A percentile compares a stretch with the other conserved stretches of the same genome.
phyloP scores from a whole-genome alignment of 2,113 vertebrate species.

The Callithrix jacchus region DNA sequence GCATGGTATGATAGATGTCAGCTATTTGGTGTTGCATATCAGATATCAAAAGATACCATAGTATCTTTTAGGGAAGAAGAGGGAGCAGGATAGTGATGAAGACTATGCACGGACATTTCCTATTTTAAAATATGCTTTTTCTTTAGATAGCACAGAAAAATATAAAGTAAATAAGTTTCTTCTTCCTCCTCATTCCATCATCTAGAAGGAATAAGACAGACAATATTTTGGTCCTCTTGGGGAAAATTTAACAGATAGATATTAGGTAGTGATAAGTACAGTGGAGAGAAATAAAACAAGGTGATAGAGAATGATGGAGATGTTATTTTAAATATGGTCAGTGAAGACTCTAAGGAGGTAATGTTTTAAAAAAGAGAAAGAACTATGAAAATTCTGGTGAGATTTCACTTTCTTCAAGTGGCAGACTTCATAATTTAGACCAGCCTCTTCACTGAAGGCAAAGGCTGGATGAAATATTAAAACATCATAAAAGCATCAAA shows the following conservation, averaged over 20 bases:
- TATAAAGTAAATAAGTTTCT: background rate
- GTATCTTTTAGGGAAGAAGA: background rate
- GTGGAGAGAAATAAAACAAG: background rate
- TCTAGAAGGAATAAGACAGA: background rate
- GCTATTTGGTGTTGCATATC: background rate
- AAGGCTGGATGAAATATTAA: background rate
- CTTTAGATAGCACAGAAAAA: background rate
- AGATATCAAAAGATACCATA: background rate
- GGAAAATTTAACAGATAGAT: background rate
- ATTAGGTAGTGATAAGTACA: background rate
- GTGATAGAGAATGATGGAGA: background rate
- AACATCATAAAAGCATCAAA: background rate
- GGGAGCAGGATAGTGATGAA: background rate
- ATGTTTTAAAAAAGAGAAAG: background rate
- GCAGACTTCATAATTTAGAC: background rate
- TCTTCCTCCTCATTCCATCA: background rate
- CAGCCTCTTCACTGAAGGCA: background rate
- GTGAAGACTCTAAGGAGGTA: background rate
- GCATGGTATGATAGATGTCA: background rate
- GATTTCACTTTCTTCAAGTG: background rate
- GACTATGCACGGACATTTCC: background rate
- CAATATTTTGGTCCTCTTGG: background rate
- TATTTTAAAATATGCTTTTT: slow-evolving; percentile 43
- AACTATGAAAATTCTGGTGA: background rate
- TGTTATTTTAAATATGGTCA: slow-evolving; percentile 5